phyloP scores from a whole-genome alignment of 1,140 invertebrate species.

The Lordiphosa collinella region DNA sequence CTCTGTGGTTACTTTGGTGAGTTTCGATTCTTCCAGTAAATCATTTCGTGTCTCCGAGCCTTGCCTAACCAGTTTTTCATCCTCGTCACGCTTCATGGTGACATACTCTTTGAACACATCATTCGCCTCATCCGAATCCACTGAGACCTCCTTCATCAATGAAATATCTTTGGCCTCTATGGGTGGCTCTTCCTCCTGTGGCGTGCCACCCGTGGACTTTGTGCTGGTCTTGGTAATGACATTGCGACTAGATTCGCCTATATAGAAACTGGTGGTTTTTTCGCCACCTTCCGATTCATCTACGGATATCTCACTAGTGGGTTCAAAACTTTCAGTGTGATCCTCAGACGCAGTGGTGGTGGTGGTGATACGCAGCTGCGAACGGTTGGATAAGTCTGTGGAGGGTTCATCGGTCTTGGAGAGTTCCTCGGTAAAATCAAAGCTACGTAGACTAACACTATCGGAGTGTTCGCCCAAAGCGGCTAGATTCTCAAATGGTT shows the following conservation, averaged over 20 bases:
- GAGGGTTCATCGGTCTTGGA: conserved; percentile 75
- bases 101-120: conserved; percentile 72
- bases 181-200: conserved; percentile 51
- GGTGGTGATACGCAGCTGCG: conserved; percentile 49
- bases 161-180: conserved; percentile 65
- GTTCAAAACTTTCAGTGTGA: conserved; percentile 70
- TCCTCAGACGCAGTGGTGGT: conserved; percentile 70
- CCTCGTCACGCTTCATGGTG: conserved; percentile 60
- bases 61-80: conserved; percentile 61
- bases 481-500: conserved; percentile 66
- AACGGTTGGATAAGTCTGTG: conserved; percentile 64
- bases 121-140: conserved; percentile 69
- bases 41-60: conserved; percentile 75
- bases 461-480: conserved; percentile 67
- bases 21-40: conserved; percentile 59
- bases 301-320: conserved; percentile 68
- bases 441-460: conserved; percentile 70
- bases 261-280: conserved; percentile 74
- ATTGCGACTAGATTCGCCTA: conserved; percentile 76
- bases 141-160: conserved; percentile 71
- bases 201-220: conserved; percentile 50
- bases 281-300: conserved; percentile 58
- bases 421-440: conserved; percentile 71
- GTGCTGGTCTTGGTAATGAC: conserved; percentile 68
- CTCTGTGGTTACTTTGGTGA: conserved; percentile 62